phyloP scores from a whole-genome alignment of 2,797 vertebrate genomes.

The Falco biarmicus region DNA sequence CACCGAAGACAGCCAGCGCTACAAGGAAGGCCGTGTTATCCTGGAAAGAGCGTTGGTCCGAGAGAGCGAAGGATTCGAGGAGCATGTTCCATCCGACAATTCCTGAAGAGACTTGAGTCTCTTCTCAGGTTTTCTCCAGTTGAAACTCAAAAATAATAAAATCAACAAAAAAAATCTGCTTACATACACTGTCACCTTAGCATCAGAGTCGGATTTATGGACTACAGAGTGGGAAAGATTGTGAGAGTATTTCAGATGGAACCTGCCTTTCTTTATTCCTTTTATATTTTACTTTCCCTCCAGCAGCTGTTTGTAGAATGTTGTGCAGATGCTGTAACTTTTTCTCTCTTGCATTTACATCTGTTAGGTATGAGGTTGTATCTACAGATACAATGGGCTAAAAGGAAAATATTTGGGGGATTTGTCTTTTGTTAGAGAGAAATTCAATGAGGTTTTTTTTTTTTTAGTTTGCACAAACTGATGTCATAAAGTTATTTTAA shows the following conservation, averaged over 20 bases:
- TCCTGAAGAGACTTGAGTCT: slow-evolving; percentile 82
- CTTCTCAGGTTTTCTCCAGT: slow-evolving; percentile 70
- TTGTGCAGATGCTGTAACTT: slow-evolving; percentile 75
- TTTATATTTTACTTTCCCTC: slow-evolving; percentile 74
- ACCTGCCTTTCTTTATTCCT: slow-evolving; percentile 66
- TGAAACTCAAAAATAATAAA: slow-evolving; percentile 75
- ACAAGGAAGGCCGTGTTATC: slow-evolving; percentile 97
- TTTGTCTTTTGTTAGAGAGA: slow-evolving; percentile 67
- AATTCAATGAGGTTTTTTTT: slow-evolving; percentile 19
- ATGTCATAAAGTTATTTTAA: slow-evolving; percentile 71
- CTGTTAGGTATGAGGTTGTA: slow-evolving; percentile 64
- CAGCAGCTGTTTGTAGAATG: slow-evolving; percentile 76
- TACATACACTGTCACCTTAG: slow-evolving; percentile 85
- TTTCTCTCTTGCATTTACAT: slow-evolving; percentile 70
- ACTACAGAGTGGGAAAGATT: slow-evolving; percentile 75
- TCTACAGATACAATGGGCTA: slow-evolving; percentile 61
- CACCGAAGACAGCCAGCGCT: slow-evolving; percentile 97
- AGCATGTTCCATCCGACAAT: slow-evolving; percentile 96
- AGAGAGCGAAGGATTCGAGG: slow-evolving; percentile 97
- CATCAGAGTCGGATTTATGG: slow-evolving; percentile 81
- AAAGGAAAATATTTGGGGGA: slow-evolving; percentile 54
- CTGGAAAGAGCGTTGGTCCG: slow-evolving; percentile 94
- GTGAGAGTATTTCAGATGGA: slow-evolving; percentile 76
- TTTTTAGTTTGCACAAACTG: slow-evolving; percentile 73
- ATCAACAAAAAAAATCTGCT: slow-evolving; percentile 72